Percentiles rank a stretch among this genome's conserved stretches.
phyloP scores from a whole-genome alignment of 2,797 vertebrate species.

The Tragelaphus oryx region DNA sequence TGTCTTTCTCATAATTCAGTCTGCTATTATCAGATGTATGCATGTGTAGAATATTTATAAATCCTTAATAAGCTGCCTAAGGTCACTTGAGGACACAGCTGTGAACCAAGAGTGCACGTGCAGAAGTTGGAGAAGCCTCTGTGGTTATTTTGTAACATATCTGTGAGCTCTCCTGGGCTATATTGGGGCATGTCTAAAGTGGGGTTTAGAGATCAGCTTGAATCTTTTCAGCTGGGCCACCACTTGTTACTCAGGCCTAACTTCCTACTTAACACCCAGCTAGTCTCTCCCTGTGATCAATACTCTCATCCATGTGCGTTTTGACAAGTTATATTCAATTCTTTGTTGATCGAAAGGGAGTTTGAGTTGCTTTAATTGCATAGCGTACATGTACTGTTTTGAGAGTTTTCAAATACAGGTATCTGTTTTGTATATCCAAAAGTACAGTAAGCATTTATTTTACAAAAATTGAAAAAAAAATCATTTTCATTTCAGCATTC shows the following conservation, averaged over 20 bases:
- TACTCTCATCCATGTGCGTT: fast-evolving
- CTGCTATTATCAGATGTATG: background rate
- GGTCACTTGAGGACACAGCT: background rate
- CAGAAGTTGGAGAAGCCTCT: background rate
- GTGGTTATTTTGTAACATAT: background rate
- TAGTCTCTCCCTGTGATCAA: background rate
- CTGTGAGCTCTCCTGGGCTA: background rate
- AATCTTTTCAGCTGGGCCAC: background rate
- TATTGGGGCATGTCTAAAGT: background rate
- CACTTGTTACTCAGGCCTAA: background rate
- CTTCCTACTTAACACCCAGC: background rate
- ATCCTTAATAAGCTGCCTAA: background rate
- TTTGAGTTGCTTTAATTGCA: background rate
- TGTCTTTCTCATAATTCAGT: background rate
- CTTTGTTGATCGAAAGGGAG: background rate
- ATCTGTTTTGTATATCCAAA: background rate
- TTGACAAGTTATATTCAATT: background rate
- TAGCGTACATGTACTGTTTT: background rate
- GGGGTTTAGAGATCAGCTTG: background rate
- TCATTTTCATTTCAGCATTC: background rate
- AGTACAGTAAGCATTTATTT: background rate
- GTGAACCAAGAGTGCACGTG: background rate
- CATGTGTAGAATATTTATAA: background rate
- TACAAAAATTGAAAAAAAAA: background rate
- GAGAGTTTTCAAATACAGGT: background rate